Conservation (phyloP, 2,113 vertebrate genomes). For the Silurus asotus region DNA sequence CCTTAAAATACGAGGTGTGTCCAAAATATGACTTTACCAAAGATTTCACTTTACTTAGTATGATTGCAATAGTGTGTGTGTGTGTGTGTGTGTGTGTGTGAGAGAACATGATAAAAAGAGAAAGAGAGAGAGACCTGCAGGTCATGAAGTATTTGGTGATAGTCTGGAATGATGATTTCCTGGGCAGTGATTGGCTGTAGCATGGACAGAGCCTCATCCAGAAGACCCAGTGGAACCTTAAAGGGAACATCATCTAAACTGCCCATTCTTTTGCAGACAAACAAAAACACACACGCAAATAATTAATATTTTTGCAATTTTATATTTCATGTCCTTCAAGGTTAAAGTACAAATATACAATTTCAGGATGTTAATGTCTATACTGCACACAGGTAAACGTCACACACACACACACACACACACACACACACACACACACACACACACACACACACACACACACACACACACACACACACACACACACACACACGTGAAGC, state of each 20-base stretch:
- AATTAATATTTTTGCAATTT: background rate
- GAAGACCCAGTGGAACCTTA: slow-evolving; percentile 63
- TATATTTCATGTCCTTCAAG: background rate
- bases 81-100: background rate
- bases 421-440: too few relatives aligned
- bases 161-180: slow-evolving; percentile 71
- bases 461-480: too few relatives aligned
- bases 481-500: slow-evolving; percentile 4
- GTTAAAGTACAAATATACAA: background rate
- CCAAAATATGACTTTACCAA: too few relatives aligned
- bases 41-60: too few relatives aligned
- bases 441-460: too few relatives aligned
- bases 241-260: slow-evolving; percentile 85
- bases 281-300: slow-evolving; percentile 19
- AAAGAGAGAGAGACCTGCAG: slow-evolving; percentile 78
- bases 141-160: slow-evolving; percentile 72
- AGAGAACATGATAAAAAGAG: background rate
- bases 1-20: too few relatives aligned
- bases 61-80: too few relatives aligned
- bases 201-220: slow-evolving; percentile 54
- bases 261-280: slow-evolving; percentile 68
- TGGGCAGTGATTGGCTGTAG: slow-evolving; percentile 54
- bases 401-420: slow-evolving; percentile 7
- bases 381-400: background rate
- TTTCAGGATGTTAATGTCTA: background rate